Percentiles rank a stretch among this genome's conserved stretches.
phyloP scores from a whole-genome alignment of 2,113 vertebrate genomes.

The Dipodomys spectabilis region DNA sequence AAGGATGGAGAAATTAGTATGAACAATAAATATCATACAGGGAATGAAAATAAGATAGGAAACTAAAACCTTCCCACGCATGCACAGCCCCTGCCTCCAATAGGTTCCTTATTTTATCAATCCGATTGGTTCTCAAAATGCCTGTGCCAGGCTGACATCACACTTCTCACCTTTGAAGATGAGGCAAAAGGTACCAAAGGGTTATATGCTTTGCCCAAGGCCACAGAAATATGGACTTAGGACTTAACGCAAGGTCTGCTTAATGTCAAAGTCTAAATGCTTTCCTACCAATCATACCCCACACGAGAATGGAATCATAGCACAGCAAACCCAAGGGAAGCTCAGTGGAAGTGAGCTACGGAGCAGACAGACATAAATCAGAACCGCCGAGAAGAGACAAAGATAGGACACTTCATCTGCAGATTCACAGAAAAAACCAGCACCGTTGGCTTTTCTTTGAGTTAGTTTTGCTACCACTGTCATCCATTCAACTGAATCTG shows the following conservation, averaged over 20 bases:
- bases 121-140: neutral
- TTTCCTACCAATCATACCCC: constrained; percentile 53
- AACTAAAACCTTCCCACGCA: neutral
- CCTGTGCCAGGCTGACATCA: neutral
- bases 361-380: constrained; percentile 40
- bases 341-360: neutral
- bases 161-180: neutral
- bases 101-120: neutral
- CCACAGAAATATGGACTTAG: neutral
- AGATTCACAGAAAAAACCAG: constrained; percentile 13
- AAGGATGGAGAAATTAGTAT: neutral
- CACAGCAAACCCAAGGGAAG: constrained; percentile 43
- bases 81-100: neutral
- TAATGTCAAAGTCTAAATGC: constrained; percentile 38
- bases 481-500: neutral
- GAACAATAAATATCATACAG: neutral
- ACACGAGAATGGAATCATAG: constrained; percentile 33
- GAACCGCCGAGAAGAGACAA: neutral
- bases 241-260: constrained; percentile 15
- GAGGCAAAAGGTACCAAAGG: neutral
- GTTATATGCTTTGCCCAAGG: neutral
- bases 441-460: neutral
- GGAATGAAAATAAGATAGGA: neutral
- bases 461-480: neutral
- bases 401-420: neutral